A percentile compares a stretch with the other conserved stretches of the same genome.
These are phyloP conservation scores for Tachystola acroxantha DNA, from an alignment of 2,888 invertebrate species.

Conservation along the genomic window DNA sequence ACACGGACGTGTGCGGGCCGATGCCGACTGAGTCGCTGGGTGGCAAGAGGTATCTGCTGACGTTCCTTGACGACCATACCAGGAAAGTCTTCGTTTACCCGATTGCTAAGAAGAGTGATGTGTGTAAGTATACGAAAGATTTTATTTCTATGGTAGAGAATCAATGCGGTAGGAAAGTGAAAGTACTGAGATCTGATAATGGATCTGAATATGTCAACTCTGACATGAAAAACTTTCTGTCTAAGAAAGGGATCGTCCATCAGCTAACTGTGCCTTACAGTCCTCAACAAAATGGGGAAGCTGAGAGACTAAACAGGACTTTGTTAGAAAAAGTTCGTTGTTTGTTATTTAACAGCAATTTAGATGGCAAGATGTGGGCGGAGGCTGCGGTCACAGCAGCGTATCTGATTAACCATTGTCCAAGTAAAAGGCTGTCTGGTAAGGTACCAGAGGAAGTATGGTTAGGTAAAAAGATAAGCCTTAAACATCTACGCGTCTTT, in stretches of 20 bases:
- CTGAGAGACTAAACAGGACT: constrained; percentile 13
- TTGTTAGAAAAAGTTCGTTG: constrained; percentile 12
- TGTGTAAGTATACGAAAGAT: constrained; percentile 13
- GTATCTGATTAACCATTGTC: constrained; percentile 14
- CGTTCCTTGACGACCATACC: constrained; percentile 28
- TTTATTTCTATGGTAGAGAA: constrained; percentile 29
- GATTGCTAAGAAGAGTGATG: constrained; percentile 27
- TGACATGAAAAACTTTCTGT: too few species aligned
- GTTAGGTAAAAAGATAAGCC: constrained; percentile 14
- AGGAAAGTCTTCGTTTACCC: constrained; percentile 26
- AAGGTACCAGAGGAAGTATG: constrained; percentile 18
- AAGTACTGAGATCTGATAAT: constrained; percentile 14
- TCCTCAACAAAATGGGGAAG: constrained; percentile 30
- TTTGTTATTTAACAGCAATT: constrained; percentile 13
- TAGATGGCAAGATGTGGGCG: constrained; percentile 18
- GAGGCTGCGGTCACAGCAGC: constrained; percentile 16
- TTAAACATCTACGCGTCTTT: constrained; percentile 8
- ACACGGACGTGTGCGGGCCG: constrained; percentile 25
- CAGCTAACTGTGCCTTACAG: constrained; percentile 27
- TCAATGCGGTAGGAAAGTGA: constrained; percentile 23
- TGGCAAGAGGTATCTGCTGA: constrained; percentile 23
- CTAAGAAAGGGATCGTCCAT: constrained; percentile 31
- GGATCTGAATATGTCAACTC: constrained; percentile 12
- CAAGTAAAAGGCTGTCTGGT: too few species aligned
- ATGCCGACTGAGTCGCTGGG: constrained; percentile 19